Evolutionary conservation across 2,113 vertebrate species (phyloP).

Genomic region (Syngnathus floridae): DNA sequence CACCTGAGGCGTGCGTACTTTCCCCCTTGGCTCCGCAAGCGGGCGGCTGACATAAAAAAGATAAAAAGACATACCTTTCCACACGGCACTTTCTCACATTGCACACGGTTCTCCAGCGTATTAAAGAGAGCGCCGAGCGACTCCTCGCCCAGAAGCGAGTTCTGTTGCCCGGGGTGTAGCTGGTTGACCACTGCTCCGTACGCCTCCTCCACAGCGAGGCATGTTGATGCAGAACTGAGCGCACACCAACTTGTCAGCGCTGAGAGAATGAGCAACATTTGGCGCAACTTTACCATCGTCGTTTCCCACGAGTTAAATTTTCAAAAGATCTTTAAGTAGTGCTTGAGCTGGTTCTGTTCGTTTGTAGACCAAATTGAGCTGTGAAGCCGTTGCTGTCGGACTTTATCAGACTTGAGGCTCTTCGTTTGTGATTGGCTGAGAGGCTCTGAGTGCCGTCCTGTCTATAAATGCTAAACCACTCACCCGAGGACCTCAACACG

Average conservation of each 20-base stretch:
- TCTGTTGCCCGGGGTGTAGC: slow-evolving; percentile 48
- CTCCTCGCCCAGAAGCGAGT: slow-evolving; percentile 44
- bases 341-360: not conserved
- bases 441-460: slow-evolving; percentile 16
- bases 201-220: slow-evolving; percentile 37
- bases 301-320: too few species aligned
- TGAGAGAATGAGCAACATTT: slow-evolving; percentile 13
- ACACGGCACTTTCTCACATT: slow-evolving; percentile 71
- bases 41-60: not conserved
- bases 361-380: slow-evolving; percentile 15
- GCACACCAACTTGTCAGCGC: slow-evolving; percentile 8
- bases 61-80: slow-evolving; percentile 60
- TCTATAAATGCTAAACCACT: slow-evolving; percentile 15
- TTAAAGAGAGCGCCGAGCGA: slow-evolving; percentile 60
- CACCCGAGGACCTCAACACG: not conserved
- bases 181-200: slow-evolving; percentile 42
- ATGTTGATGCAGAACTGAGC: slow-evolving; percentile 19
- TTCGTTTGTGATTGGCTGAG: slow-evolving; percentile 57
- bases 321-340: not conserved
- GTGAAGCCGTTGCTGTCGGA: not conserved
- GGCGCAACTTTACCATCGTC: not conserved
- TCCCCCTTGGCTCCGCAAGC: not conserved
- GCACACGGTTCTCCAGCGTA: slow-evolving; percentile 73
- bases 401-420: slow-evolving; percentile 15
- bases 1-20: not conserved